Base-by-base conservation (phyloP, 1,140 invertebrate genomes). In the Eurosta solidaginis region DNA sequence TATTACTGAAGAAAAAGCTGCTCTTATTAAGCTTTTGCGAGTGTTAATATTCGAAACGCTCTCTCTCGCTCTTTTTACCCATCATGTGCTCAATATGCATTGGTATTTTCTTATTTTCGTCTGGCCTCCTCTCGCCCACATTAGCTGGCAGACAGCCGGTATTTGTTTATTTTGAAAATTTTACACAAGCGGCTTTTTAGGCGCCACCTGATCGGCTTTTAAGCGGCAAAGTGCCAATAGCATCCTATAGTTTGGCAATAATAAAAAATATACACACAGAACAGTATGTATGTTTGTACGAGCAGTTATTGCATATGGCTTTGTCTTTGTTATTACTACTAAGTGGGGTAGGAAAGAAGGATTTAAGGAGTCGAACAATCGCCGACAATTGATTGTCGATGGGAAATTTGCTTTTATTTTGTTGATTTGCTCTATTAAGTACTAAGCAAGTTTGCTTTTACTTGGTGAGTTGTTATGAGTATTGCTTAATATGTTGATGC, bases 161-260 rank as follows among this genome's bases (percentile, higher is more conserved):
- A 68, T 68, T 68, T 68, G 33, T 68, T 68, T 68, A 68, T 68
- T 68, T 68, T 68, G n/a, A 68, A 68, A 36, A 68, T 40, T 68
- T 36, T 22, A 68, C 59, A 42, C 59, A 68, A 40, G 59, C 59
- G 59, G 59, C 59, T 68, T 68, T 68, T 68, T 68, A 68, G 59
- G 59, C n/a, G 59, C 59, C 59, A 68, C 59, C 59, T 42, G 59
- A 68, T 68, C 59, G 59, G n/a, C 33, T 68, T 68, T 68, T 68
- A n/a, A 42, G n/a, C n/a, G 36, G 33, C 33, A 20, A 63, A 40
- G 59, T 40, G 33, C n/a, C 59, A 68, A 68, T 68, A 47, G 14
- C n/a, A 17, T 10, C 45, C n/a, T n/a, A 47, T 47, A 68, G 59
- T 68, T 68, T 36, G 59, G 59, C 59, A 68, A 40, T 68, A 68